A percentile compares a stretch with the other conserved stretches of the same genome.
Conservation (phyloP, 2,888 invertebrate genomes). For the Lacanobia wlatinum region DNA sequence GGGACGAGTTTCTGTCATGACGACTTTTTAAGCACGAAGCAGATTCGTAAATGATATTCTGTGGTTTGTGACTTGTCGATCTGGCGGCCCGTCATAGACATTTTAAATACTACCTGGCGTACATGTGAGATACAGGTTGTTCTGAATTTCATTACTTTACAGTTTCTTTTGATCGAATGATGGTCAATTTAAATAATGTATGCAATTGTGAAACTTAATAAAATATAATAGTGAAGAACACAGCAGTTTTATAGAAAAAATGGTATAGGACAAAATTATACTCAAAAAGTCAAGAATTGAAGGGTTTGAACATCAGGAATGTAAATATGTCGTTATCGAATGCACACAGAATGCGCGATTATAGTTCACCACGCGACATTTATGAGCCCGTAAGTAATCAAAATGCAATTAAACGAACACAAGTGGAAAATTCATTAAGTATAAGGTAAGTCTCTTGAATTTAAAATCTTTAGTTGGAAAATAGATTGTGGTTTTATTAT, state of each 20-base stretch:
- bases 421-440: conserved; percentile 39
- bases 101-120: conserved; percentile 36
- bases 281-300: no score
- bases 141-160: conserved; percentile 10
- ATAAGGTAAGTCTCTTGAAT: neutral
- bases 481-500: neutral
- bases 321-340: conserved; percentile 15
- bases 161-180: neutral
- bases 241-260: neutral
- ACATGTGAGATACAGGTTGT: conserved; percentile 54
- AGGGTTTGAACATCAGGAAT: neutral
- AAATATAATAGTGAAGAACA: no score
- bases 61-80: conserved; percentile 7
- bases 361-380: conserved; percentile 43
- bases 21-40: conserved; percentile 23
- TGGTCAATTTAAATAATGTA: no score
- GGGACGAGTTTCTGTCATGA: conserved; percentile 72
- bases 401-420: conserved; percentile 45
- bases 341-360: conserved; percentile 19
- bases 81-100: conserved; percentile 1
- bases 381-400: conserved; percentile 48
- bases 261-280: neutral
- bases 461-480: neutral
- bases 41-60: conserved; percentile 35
- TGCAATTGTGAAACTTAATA: no score